phyloP scores from a whole-genome alignment of 2,797 vertebrate genomes.

The Steatocranus sp. region DNA sequence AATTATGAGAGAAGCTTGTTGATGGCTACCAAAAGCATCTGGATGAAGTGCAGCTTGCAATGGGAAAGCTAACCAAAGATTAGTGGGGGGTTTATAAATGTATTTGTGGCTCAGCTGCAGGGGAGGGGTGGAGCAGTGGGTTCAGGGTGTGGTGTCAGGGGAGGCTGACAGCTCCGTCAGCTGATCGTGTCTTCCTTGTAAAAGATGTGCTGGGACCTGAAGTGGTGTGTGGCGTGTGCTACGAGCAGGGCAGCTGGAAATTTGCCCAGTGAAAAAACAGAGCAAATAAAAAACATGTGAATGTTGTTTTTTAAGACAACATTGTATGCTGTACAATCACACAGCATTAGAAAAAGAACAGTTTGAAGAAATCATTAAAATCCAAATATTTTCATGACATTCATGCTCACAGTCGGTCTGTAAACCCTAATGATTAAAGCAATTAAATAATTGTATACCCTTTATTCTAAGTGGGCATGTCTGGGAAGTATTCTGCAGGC shows the following conservation, averaged over 20 bases:
- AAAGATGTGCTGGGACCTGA: background rate
- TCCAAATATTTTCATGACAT: background rate
- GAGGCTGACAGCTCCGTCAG: background rate
- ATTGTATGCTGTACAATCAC: background rate
- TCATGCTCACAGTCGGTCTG: background rate
- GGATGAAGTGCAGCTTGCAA: background rate
- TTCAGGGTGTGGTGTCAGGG: background rate
- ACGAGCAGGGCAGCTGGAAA: background rate
- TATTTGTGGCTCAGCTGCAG: background rate
- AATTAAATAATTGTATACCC: background rate
- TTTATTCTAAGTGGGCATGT: background rate
- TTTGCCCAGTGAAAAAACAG: background rate
- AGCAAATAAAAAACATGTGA: background rate
- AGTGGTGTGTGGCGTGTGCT: background rate
- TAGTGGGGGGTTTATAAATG: background rate
- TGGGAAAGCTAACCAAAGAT: background rate
- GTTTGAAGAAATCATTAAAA: background rate
- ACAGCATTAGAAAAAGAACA: background rate
- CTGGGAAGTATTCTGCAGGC: background rate
- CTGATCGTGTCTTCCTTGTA: background rate
- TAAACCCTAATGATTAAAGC: background rate
- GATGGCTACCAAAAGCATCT: background rate
- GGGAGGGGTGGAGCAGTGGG: background rate
- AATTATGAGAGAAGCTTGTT: background rate
- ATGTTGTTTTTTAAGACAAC: background rate